phyloP scores from a whole-genome alignment of 1,140 invertebrate species.

The Calephelis nemesis region DNA sequence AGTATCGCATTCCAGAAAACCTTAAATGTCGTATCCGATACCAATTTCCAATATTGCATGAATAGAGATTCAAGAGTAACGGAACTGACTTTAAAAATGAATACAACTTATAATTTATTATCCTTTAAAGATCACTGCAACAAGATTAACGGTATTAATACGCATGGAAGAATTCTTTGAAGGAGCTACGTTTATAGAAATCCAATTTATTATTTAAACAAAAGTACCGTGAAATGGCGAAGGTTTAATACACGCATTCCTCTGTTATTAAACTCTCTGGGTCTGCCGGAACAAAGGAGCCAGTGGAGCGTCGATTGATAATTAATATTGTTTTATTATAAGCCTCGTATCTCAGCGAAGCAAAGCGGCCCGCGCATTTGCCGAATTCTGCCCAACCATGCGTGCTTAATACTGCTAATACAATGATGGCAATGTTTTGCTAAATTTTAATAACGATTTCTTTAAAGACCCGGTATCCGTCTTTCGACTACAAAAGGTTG shows the following conservation, averaged over 20 bases:
- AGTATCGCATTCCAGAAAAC: no score
- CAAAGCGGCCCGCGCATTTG: slow-evolving; percentile 39
- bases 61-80: no score
- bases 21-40: no score
- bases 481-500: no score
- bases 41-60: no score
- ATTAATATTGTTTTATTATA: slow-evolving; percentile 78
- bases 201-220: slow-evolving; percentile 74
- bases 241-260: slow-evolving; percentile 68
- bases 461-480: slow-evolving; percentile 18
- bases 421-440: slow-evolving; percentile 61
- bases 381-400: slow-evolving; percentile 55
- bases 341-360: slow-evolving; percentile 59
- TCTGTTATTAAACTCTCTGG: slow-evolving; percentile 57
- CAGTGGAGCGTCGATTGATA: slow-evolving; percentile 68
- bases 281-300: slow-evolving; percentile 57
- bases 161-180: slow-evolving; percentile 41
- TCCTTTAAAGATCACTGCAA: no score
- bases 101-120: no score
- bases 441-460: slow-evolving; percentile 42
- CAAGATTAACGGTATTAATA: no score
- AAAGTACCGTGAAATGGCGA: slow-evolving; percentile 61
- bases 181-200: slow-evolving; percentile 55
- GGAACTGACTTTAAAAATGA: no score
- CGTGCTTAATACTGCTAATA: slow-evolving; percentile 42